These are phyloP conservation scores for Nyctereutes procyonoides DNA, from an alignment of 2,113 vertebrate genomes.

Conservation along the genomic window DNA sequence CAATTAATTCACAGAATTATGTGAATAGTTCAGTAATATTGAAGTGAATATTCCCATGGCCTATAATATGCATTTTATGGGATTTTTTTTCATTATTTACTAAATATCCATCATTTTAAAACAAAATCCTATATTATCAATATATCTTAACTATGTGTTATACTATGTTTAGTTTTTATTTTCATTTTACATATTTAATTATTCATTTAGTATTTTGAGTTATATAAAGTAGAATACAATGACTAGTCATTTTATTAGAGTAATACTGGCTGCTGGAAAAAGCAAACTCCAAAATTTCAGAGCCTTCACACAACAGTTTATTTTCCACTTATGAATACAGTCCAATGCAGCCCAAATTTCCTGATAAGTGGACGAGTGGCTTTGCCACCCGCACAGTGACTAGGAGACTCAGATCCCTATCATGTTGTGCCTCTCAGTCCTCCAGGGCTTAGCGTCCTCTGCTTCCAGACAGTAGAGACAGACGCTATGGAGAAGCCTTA, in stretches of 20 bases:
- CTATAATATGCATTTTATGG: background rate
- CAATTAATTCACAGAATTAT: background rate
- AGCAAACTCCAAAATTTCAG: background rate
- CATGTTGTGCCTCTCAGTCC: background rate
- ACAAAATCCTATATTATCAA: background rate
- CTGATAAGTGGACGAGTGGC: rapidly evolving
- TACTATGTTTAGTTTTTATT: background rate
- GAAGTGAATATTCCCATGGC: background rate
- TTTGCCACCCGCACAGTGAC: background rate
- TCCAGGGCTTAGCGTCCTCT: background rate
- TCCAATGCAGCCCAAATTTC: background rate
- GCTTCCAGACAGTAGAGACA: background rate
- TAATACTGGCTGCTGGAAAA: background rate
- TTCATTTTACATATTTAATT: background rate
- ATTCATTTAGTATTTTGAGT: background rate
- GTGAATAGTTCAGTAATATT: background rate
- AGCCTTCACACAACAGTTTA: background rate
- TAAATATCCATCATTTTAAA: background rate
- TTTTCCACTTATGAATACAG: background rate
- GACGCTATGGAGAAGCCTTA: background rate
- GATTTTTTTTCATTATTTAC: background rate
- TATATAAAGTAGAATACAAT: background rate
- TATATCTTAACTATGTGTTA: background rate
- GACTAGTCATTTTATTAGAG: background rate
- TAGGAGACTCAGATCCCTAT: background rate